These are phyloP conservation scores for Amphiprion clarkii DNA, from an alignment of 2,797 vertebrate species.

Conservation along the genomic window DNA sequence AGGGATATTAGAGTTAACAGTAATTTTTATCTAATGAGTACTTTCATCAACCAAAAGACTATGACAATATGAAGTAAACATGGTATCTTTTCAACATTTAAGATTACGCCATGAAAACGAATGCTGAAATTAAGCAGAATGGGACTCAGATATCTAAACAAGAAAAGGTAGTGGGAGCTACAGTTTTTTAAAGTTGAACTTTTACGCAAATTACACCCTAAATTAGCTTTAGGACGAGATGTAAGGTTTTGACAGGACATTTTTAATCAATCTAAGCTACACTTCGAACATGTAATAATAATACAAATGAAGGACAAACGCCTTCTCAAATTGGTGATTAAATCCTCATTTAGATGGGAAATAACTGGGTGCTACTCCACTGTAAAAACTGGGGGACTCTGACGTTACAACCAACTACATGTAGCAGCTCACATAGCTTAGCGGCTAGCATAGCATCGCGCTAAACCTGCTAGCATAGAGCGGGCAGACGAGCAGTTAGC, in stretches of 20 bases:
- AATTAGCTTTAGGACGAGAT: not conserved
- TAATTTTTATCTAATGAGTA: too few relatives aligned
- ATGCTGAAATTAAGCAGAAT: too few relatives aligned
- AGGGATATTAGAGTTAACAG: too few relatives aligned
- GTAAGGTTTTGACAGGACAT: not conserved
- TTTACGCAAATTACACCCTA: not conserved
- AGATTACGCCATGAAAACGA: too few relatives aligned
- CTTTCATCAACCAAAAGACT: too few relatives aligned
- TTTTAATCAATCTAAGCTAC: not conserved
- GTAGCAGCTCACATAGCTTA: not conserved
- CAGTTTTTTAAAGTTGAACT: not conserved
- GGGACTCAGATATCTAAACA: too few relatives aligned
- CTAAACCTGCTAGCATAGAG: constrained; percentile 38
- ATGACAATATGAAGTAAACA: too few relatives aligned
- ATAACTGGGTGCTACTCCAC: too few relatives aligned
- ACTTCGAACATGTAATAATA: not conserved
- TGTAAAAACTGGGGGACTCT: not conserved
- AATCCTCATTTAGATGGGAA: not conserved
- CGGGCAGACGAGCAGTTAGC: not conserved
- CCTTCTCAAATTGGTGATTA: not conserved
- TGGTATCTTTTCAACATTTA: too few relatives aligned
- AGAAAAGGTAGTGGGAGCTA: not conserved
- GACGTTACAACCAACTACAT: not conserved
- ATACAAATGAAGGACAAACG: not conserved
- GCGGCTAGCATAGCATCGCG: constrained; percentile 44